Percentiles rank a stretch among this genome's conserved stretches.
phyloP scores from a whole-genome alignment of 2,797 vertebrate genomes.

The Pteropus rufus region DNA sequence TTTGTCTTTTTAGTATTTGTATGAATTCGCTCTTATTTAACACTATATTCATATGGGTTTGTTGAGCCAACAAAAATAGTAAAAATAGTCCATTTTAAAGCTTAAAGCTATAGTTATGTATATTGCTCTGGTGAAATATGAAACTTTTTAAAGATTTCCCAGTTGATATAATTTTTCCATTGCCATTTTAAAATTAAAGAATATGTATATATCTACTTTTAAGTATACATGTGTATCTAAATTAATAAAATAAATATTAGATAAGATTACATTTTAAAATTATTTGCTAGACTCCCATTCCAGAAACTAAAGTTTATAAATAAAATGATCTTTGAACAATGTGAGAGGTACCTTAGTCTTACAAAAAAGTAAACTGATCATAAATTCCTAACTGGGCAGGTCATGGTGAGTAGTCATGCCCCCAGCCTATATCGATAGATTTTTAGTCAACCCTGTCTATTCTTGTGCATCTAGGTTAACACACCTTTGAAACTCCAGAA shows the following conservation, averaged over 20 bases:
- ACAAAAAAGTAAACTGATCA: not conserved
- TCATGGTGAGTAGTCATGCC: not conserved
- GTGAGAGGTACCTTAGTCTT: not conserved
- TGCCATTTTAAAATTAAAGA: slow-evolving; percentile 34
- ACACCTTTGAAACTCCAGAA: not conserved
- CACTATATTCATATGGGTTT: not conserved
- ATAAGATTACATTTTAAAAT: slow-evolving; percentile 44
- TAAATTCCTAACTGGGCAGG: not conserved
- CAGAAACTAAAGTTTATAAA: slow-evolving; percentile 33
- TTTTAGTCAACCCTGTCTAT: not conserved
- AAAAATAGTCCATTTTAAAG: not conserved
- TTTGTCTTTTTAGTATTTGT: slow-evolving; percentile 7
- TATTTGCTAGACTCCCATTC: not conserved
- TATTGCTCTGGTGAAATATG: slow-evolving; percentile 16
- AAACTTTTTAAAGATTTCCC: slow-evolving; percentile 17
- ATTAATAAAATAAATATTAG: not conserved
- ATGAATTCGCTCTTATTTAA: not conserved
- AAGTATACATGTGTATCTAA: not conserved
- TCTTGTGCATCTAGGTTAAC: not conserved
- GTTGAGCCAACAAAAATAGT: not conserved
- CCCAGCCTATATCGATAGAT: not conserved
- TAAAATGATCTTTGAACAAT: slow-evolving; percentile 9
- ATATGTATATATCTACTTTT: not conserved
- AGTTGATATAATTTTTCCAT: not conserved
- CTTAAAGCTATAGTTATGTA: slow-evolving; percentile 5